Conservation (phyloP, 2,888 invertebrate species). For the Cremastinae sp. region DNA sequence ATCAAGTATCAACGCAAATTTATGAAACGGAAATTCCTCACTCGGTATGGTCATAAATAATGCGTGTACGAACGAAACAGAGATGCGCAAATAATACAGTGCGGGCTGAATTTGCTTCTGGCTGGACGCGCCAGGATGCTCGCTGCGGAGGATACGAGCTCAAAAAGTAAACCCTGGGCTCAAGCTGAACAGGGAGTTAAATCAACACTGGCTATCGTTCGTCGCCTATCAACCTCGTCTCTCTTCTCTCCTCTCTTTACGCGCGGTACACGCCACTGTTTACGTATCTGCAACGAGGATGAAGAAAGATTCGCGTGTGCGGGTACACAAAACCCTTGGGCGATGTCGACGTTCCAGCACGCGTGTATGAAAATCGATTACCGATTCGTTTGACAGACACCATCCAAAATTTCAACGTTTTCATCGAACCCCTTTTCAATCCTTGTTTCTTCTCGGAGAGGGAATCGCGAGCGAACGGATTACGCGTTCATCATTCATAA, state of each 20-base stretch:
- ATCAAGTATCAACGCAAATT: constrained; percentile 45
- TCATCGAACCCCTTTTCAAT: constrained; percentile 27
- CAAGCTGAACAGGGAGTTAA: constrained; percentile 45
- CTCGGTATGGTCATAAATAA: constrained; percentile 23
- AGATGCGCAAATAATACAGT: constrained; percentile 50
- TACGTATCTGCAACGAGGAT: constrained; percentile 31
- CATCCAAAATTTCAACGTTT: constrained; percentile 22
- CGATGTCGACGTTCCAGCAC: too few relatives aligned
- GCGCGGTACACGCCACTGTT: constrained; percentile 28
- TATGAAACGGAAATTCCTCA: constrained; percentile 40
- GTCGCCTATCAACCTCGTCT: constrained; percentile 41
- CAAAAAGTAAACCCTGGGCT: constrained; percentile 50
- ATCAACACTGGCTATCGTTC: constrained; percentile 56
- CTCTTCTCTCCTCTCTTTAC: constrained; percentile 37
- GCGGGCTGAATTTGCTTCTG: constrained; percentile 19
- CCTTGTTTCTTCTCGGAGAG: not conserved
- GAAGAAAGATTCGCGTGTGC: constrained; percentile 25
- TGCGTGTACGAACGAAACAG: constrained; percentile 18
- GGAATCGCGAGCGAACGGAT: too few relatives aligned
- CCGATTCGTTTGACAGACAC: constrained; percentile 51
- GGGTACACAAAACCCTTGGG: constrained; percentile 36
- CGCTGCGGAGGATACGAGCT: constrained; percentile 32
- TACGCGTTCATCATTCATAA: too few relatives aligned
- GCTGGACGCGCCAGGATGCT: constrained; percentile 45
- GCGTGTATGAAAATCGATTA: constrained; percentile 36